phyloP scores from a whole-genome alignment of 2,888 invertebrate species.

The Heliconius cydno region DNA sequence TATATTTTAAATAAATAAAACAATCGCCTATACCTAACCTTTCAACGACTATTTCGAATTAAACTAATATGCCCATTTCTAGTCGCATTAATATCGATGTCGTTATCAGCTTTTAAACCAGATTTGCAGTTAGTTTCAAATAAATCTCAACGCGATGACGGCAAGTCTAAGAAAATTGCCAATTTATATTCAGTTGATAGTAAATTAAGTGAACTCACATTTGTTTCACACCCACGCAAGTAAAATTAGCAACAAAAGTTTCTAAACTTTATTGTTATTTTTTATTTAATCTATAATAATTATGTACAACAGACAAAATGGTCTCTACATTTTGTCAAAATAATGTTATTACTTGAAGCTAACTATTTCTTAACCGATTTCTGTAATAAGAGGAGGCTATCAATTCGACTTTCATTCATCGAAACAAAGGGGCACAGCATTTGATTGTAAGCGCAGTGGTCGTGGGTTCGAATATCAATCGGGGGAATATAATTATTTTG shows the following conservation, averaged over 20 bases:
- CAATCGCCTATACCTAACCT: not conserved
- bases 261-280: not conserved
- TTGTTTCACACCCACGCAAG: slow-evolving; percentile 57
- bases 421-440: too few relatives aligned
- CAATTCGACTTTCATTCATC: too few relatives aligned
- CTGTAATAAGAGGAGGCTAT: too few relatives aligned
- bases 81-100: slow-evolving; percentile 5
- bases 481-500: too few relatives aligned
- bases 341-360: too few relatives aligned
- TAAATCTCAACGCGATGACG: slow-evolving; percentile 58
- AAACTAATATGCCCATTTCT: not conserved
- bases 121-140: slow-evolving; percentile 52
- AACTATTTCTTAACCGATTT: too few relatives aligned
- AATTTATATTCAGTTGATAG: slow-evolving; percentile 70
- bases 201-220: slow-evolving; percentile 68
- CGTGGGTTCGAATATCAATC: too few relatives aligned
- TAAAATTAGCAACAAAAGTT: slow-evolving; percentile 24
- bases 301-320: too few relatives aligned
- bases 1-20: not conserved
- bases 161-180: slow-evolving; percentile 62
- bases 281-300: not conserved
- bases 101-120: slow-evolving; percentile 48
- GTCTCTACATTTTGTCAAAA: too few relatives aligned
- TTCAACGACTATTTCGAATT: not conserved
- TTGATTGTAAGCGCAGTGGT: too few relatives aligned